Percentiles rank a stretch among this genome's conserved stretches.
These are phyloP conservation scores for Malacoraja senta DNA, from an alignment of 2,797 vertebrate species.

Conservation along the genomic window DNA sequence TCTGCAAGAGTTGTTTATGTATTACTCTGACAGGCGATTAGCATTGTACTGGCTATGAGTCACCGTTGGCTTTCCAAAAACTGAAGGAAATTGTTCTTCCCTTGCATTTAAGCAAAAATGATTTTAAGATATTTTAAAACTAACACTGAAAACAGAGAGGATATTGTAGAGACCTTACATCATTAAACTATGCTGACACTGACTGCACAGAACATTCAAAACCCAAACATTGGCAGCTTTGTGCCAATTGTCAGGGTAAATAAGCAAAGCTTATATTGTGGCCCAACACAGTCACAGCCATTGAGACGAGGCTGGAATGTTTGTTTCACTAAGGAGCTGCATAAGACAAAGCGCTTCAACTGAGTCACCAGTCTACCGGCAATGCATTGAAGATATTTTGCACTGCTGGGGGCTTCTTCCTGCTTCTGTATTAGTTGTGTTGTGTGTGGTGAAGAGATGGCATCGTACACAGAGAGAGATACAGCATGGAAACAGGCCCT, in stretches of 20 bases:
- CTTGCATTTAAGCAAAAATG: constrained; percentile 15
- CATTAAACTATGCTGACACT: constrained; percentile 9
- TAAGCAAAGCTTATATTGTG: background rate
- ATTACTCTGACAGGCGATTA: background rate
- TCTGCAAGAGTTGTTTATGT: background rate
- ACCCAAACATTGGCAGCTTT: constrained; percentile 23
- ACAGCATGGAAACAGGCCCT: too few species aligned
- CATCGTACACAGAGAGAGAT: too few species aligned
- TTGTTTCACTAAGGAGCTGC: background rate
- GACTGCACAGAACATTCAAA: background rate
- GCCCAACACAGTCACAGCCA: background rate
- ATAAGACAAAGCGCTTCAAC: background rate
- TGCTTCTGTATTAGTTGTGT: too few species aligned
- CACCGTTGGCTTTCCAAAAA: constrained; percentile 11
- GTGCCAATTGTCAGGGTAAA: constrained; percentile 5
- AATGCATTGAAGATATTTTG: too few species aligned
- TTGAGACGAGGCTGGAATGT: background rate
- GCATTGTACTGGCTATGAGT: constrained; percentile 33
- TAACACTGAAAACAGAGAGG: constrained; percentile 16
- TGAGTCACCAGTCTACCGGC: too few species aligned
- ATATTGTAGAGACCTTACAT: constrained; percentile 26
- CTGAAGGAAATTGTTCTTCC: constrained; percentile 35
- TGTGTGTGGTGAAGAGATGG: too few species aligned
- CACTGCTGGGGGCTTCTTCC: too few species aligned
- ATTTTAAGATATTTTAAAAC: constrained; percentile 28